Evolutionary conservation across 2,888 invertebrate species (phyloP).

Genomic region (Lagria hirta): DNA sequence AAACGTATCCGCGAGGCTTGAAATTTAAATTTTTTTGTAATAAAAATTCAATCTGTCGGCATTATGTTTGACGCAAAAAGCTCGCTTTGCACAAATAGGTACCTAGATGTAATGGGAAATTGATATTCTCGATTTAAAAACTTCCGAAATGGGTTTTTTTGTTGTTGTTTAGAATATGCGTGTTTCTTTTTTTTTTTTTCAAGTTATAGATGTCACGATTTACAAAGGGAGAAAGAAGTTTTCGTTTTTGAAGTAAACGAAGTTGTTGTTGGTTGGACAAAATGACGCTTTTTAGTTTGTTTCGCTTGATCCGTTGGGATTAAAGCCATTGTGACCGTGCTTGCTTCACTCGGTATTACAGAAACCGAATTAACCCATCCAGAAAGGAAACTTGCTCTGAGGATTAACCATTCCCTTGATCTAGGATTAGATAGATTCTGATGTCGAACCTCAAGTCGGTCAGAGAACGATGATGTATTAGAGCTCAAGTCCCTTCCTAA

Average conservation of each 20-base stretch:
- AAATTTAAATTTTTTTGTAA: constrained; percentile 25
- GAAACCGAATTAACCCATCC: constrained; percentile 49
- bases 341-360: constrained; percentile 44
- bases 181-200: constrained; percentile 3
- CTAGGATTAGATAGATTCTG: constrained; percentile 50
- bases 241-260: constrained; percentile 43
- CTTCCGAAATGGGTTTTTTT: neutral
- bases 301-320: constrained; percentile 48
- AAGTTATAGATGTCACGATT: constrained; percentile 34
- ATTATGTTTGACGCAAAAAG: constrained; percentile 7
- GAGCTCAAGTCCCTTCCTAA: constrained; percentile 23
- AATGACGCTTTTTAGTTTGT: constrained; percentile 51
- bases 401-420: constrained; percentile 51
- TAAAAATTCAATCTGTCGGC: constrained; percentile 23
- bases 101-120: constrained; percentile 17
- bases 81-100: constrained; percentile 11
- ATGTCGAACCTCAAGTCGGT: constrained; percentile 45
- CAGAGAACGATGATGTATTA: constrained; percentile 38
- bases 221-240: constrained; percentile 41
- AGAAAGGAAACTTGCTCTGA: constrained; percentile 50
- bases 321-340: constrained; percentile 50
- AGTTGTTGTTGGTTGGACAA: constrained; percentile 48
- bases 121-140: constrained; percentile 14
- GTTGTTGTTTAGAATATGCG: too few relatives aligned
- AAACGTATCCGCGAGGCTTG: constrained; percentile 3